These are phyloP conservation scores for Gopherus flavomarginatus DNA, from an alignment of 2,113 vertebrate genomes.

Conservation along the genomic window DNA sequence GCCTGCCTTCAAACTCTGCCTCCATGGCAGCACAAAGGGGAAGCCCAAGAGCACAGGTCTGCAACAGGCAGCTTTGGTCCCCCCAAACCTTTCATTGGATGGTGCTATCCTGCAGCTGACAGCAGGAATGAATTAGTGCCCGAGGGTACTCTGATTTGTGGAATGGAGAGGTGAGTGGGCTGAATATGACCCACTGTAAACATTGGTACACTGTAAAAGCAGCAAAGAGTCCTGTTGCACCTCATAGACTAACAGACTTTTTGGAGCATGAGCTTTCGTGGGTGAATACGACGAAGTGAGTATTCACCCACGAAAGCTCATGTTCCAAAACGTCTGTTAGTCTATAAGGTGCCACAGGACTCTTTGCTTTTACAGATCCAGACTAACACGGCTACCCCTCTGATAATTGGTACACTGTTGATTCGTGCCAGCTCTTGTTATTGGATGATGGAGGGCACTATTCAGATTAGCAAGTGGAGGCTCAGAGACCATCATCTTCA, in stretches of 20 bases:
- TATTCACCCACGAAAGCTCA: too few relatives aligned
- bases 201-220: neutral
- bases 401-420: neutral
- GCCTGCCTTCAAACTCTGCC: neutral
- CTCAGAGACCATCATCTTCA: neutral
- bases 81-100: neutral
- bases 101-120: neutral
- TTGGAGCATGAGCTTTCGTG: too few relatives aligned
- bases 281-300: too few relatives aligned
- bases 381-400: too few relatives aligned
- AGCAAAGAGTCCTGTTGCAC: too few relatives aligned
- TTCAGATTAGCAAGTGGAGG: conserved; percentile 23
- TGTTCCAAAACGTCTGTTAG: too few relatives aligned
- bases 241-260: too few relatives aligned
- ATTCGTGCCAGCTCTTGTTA: neutral
- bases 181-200: neutral
- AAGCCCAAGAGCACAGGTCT: neutral
- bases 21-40: neutral
- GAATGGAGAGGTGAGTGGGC: neutral
- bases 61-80: too few relatives aligned
- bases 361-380: too few relatives aligned
- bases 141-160: neutral
- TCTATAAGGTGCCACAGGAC: too few relatives aligned
- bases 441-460: neutral
- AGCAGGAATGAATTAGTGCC: neutral